Evolutionary conservation across 2,113 vertebrate genomes (phyloP).

Genomic region (Cephalopholis sonnerati): DNA sequence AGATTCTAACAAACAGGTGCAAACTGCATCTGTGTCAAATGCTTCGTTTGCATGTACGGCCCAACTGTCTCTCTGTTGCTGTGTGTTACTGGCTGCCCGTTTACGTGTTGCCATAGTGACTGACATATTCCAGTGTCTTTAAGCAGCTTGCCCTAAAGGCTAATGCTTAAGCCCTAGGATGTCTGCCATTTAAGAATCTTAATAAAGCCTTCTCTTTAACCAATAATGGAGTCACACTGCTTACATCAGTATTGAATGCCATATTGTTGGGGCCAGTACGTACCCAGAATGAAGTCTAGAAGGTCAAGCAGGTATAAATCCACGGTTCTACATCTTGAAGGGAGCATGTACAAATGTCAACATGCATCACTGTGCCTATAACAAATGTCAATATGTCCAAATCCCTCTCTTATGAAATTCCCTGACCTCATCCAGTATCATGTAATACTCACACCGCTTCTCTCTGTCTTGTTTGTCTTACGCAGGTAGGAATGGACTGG

Average conservation of each 20-base stretch:
- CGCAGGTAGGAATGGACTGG: slow-evolving; percentile 82
- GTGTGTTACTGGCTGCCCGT: slow-evolving; percentile 36
- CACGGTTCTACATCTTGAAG: slow-evolving; percentile 67
- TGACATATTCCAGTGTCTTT: slow-evolving; percentile 62
- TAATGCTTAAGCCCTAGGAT: slow-evolving; percentile 60
- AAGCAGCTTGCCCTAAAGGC: slow-evolving; percentile 56
- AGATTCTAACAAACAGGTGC: slow-evolving; percentile 45
- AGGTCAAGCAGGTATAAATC: slow-evolving; percentile 82
- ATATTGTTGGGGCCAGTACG: slow-evolving; percentile 48
- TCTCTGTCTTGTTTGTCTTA: slow-evolving; percentile 66
- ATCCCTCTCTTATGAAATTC: slow-evolving; percentile 53
- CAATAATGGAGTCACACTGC: slow-evolving; percentile 78
- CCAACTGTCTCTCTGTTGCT: slow-evolving; percentile 5
- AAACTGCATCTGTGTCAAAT: slow-evolving; percentile 45
- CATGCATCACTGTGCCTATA: slow-evolving; percentile 73
- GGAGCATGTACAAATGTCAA: slow-evolving; percentile 80
- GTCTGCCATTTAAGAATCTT: slow-evolving; percentile 74
- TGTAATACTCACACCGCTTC: slow-evolving; percentile 54
- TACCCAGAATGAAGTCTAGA: slow-evolving; percentile 66
- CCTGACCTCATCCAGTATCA: slow-evolving; percentile 26
- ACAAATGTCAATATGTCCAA: slow-evolving; percentile 79
- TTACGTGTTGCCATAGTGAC: slow-evolving; percentile 71
- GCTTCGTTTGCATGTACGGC: slow-evolving; percentile 28
- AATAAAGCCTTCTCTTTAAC: slow-evolving; percentile 75
- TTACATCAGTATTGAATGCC: slow-evolving; percentile 57